Percentiles rank a stretch among this genome's conserved stretches.
Evolutionary conservation across 2,888 invertebrate species (phyloP).

Genomic region (Tupiocoris notatus): DNA sequence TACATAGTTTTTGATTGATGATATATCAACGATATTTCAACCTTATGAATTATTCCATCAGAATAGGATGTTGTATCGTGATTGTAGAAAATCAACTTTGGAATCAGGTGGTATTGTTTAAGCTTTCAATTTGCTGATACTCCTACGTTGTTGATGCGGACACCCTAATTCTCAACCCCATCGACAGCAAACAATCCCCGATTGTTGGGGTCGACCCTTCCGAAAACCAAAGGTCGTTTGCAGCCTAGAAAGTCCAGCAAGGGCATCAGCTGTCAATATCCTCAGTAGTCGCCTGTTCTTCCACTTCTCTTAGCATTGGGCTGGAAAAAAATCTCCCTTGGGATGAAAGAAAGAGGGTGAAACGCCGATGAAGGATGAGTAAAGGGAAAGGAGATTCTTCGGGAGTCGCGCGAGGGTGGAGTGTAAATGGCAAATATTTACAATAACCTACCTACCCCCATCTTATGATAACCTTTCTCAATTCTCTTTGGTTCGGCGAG

Average conservation of each 20-base stretch:
- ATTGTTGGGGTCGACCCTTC: background rate
- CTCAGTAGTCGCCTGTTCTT: background rate
- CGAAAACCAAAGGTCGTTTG: background rate
- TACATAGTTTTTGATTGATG: no score
- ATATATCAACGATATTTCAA: no score
- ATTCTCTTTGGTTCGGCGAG: background rate
- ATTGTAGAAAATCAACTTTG: no score
- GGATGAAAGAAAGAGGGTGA: background rate
- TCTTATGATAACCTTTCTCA: background rate
- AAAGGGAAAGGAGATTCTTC: background rate
- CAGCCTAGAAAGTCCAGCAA: background rate
- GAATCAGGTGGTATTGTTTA: background rate
- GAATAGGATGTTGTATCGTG: no score
- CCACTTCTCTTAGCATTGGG: background rate
- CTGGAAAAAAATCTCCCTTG: background rate
- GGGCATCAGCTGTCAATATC: background rate
- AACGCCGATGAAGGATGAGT: background rate
- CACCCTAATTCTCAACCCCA: background rate
- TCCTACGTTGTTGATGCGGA: background rate
- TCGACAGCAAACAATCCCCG: background rate
- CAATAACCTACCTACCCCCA: conserved; percentile 15
- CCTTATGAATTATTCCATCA: no score
- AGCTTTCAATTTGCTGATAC: background rate
- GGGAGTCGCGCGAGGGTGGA: background rate
- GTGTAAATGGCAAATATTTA: conserved; percentile 36